Conservation (phyloP, 1,140 invertebrate genomes). For the Tetramorium alpestre region DNA sequence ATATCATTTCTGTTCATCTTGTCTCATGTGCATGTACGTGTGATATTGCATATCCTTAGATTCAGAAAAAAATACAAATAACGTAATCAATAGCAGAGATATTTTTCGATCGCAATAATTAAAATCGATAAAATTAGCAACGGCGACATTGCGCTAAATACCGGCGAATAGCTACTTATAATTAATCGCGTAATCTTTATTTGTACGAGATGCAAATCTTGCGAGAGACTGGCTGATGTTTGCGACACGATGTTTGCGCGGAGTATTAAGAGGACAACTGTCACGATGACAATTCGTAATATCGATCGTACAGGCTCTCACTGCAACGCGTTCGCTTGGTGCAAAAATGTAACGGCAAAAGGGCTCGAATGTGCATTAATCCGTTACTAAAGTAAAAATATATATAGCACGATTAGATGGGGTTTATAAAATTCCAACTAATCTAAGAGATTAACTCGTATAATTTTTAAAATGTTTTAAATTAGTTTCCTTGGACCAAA, state of each 20-base stretch:
- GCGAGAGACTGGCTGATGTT: neutral
- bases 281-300: neutral
- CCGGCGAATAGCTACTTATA: neutral
- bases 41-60: neutral
- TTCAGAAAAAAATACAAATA: neutral
- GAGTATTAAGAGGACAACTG: constrained; percentile 24
- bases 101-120: neutral
- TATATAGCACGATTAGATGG: neutral
- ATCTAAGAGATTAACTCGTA: neutral
- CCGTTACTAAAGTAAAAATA: neutral
- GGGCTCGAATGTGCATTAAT: neutral
- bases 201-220: constrained; percentile 33
- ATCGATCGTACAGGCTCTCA: neutral
- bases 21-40: no score
- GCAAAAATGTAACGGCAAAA: neutral
- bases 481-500: neutral
- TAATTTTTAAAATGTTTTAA: neutral
- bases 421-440: neutral
- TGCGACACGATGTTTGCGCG: constrained; percentile 1
- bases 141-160: neutral
- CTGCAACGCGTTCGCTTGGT: neutral
- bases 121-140: neutral
- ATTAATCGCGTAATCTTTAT: neutral
- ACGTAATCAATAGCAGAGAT: neutral
- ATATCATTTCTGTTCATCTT: neutral